Conservation (phyloP, 1,140 invertebrate species). For the Drosophila setifemur region DNA sequence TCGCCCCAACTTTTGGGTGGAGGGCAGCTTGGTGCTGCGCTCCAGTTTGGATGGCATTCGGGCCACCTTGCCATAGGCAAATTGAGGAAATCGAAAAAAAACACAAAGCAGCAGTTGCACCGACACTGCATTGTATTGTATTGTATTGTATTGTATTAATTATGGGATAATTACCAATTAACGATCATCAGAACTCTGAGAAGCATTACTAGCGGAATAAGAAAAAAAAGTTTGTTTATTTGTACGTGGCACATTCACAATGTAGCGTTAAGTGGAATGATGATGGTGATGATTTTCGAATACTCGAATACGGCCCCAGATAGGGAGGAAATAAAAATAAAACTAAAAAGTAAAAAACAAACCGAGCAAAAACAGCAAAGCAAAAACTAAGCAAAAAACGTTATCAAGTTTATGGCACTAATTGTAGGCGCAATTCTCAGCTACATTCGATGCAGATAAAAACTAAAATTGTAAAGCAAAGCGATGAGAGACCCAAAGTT, state of each 20-base stretch:
- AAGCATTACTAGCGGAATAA: conserved; percentile 56
- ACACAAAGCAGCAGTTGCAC: conserved; percentile 21
- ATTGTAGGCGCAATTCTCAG: conserved; percentile 34
- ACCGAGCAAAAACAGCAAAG: conserved; percentile 12
- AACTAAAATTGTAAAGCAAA: conserved; percentile 44
- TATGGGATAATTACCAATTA: conserved; percentile 49
- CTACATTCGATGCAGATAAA: conserved; percentile 46
- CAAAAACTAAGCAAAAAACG: conserved; percentile 28
- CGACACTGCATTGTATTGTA: conserved; percentile 34
- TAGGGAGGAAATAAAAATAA: conserved; percentile 44
- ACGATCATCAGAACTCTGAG: conserved; percentile 32
- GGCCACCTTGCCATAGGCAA: conserved; percentile 70
- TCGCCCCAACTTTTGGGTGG: conserved; percentile 97
- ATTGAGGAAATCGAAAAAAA: conserved; percentile 24
- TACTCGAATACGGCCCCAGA: conserved; percentile 62
- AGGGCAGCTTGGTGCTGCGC: conserved; percentile 93
- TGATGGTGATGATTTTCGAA: conserved; percentile 42
- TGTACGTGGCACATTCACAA: conserved; percentile 27
- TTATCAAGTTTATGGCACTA: conserved; percentile 69
- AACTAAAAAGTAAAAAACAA: background rate
- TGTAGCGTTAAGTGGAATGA: conserved; percentile 29
- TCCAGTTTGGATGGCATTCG: conserved; percentile 86
- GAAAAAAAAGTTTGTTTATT: conserved; percentile 14
- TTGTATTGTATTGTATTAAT: conserved; percentile 63
- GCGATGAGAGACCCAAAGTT: conserved; percentile 25